phyloP scores from a whole-genome alignment of 2,113 vertebrate genomes.

The Caranx melampygus region DNA sequence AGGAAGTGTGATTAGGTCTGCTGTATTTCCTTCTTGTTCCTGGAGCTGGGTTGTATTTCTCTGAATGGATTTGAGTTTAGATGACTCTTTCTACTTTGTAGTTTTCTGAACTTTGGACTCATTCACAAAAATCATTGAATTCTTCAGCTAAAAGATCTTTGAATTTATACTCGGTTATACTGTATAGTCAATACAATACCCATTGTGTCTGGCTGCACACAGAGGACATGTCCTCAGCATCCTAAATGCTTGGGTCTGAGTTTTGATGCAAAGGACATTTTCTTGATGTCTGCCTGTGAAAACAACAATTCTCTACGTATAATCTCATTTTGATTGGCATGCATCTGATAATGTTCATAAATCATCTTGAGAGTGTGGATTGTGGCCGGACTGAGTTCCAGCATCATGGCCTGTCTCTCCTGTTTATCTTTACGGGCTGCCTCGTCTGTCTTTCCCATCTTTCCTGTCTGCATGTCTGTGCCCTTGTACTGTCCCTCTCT shows the following conservation, averaged over 20 bases:
- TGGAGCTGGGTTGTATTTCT: background rate
- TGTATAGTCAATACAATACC: background rate
- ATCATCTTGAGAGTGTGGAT: too few species aligned
- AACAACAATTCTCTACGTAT: background rate
- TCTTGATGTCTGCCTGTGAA: background rate
- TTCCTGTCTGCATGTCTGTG: constrained; percentile 27
- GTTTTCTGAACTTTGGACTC: background rate
- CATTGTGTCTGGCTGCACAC: background rate
- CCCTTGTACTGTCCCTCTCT: constrained; percentile 35
- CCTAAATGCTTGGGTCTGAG: background rate
- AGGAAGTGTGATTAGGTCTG: background rate
- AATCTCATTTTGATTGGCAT: background rate
- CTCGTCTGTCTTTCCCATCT: constrained; percentile 26
- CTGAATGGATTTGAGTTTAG: background rate
- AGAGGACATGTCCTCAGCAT: background rate
- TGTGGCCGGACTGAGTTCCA: too few species aligned
- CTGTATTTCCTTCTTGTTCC: background rate
- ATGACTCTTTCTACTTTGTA: background rate
- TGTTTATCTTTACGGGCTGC: too few species aligned
- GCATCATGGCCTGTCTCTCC: too few species aligned
- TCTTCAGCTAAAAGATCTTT: background rate
- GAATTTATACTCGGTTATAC: background rate
- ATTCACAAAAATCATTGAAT: background rate
- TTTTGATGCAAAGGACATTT: too few species aligned
- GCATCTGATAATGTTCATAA: background rate